Conservation (phyloP, 2,888 invertebrate species). For the Omphaloscelis lunosa region DNA sequence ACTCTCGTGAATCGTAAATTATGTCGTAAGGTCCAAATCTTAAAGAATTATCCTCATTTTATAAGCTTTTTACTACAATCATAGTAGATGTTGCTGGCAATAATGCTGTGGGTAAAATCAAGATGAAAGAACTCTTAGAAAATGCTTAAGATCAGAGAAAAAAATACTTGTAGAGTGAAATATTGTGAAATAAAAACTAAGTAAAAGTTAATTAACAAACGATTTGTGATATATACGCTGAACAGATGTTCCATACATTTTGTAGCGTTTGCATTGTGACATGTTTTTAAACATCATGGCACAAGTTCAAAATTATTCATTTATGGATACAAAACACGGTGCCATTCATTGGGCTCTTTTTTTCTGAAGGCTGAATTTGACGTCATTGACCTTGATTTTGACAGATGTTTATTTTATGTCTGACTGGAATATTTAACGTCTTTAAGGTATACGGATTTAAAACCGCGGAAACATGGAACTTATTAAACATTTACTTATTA, state of each 20-base stretch:
- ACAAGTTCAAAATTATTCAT: slow-evolving; percentile 65
- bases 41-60: neutral
- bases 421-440: slow-evolving; percentile 29
- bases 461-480: neutral
- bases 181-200: slow-evolving; percentile 25
- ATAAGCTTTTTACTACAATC: slow-evolving; percentile 4
- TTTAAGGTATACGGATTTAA: slow-evolving; percentile 4
- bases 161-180: slow-evolving; percentile 8
- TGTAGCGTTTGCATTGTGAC: slow-evolving; percentile 57
- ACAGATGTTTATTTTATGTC: slow-evolving; percentile 41
- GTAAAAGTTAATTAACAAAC: slow-evolving; percentile 13
- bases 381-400: slow-evolving; percentile 41
- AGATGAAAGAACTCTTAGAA: slow-evolving; percentile 24
- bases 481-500: neutral
- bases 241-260: slow-evolving; percentile 60
- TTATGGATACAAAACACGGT: slow-evolving; percentile 48
- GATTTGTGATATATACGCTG: slow-evolving; percentile 46
- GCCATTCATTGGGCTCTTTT: slow-evolving; percentile 33
- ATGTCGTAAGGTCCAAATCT: neutral
- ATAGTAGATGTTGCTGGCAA: neutral
- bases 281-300: slow-evolving; percentile 62
- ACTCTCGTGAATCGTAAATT: slow-evolving; percentile 25
- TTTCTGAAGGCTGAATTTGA: slow-evolving; percentile 35
- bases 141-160: slow-evolving; percentile 14
- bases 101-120: neutral